phyloP scores from a whole-genome alignment of 2,888 invertebrate species.

The Andrena bucephala region DNA sequence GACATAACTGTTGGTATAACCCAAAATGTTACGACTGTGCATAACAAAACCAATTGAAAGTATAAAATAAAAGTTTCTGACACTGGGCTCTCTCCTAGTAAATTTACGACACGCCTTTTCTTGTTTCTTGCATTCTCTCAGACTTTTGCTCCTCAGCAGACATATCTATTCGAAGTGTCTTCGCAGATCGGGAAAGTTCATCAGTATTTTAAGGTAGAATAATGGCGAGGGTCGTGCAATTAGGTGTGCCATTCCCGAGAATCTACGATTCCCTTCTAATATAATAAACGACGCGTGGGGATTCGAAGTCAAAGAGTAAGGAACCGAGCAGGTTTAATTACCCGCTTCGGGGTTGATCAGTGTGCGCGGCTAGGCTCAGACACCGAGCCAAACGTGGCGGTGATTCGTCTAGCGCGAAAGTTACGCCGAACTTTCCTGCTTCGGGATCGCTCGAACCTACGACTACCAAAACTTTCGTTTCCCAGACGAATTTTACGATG shows the following conservation, averaged over 20 bases:
- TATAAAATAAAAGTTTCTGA: too few species aligned
- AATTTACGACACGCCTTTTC: neutral
- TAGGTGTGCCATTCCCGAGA: constrained; percentile 17
- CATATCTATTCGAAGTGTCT: neutral
- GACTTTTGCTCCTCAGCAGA: neutral
- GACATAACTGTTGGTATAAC: too few species aligned
- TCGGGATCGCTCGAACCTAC: constrained; percentile 29
- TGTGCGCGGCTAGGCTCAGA: constrained; percentile 49
- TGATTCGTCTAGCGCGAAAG: constrained; percentile 68
- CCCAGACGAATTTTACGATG: constrained; percentile 61
- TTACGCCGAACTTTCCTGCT: constrained; percentile 59
- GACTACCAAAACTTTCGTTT: constrained; percentile 57
- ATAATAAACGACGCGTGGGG: constrained; percentile 58
- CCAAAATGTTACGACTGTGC: too few species aligned
- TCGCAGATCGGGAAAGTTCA: constrained; percentile 20
- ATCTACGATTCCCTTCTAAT: constrained; percentile 50
- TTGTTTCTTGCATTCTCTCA: neutral
- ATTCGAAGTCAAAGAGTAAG: constrained; percentile 53
- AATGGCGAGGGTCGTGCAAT: constrained; percentile 8
- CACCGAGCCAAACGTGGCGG: constrained; percentile 57
- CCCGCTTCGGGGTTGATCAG: constrained; percentile 62
- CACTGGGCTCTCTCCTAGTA: too few species aligned
- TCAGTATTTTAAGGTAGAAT: constrained; percentile 27
- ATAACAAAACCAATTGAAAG: too few species aligned
- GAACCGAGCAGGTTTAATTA: constrained; percentile 65